phyloP scores from a whole-genome alignment of 2,113 vertebrate species.

The Meles meles region DNA sequence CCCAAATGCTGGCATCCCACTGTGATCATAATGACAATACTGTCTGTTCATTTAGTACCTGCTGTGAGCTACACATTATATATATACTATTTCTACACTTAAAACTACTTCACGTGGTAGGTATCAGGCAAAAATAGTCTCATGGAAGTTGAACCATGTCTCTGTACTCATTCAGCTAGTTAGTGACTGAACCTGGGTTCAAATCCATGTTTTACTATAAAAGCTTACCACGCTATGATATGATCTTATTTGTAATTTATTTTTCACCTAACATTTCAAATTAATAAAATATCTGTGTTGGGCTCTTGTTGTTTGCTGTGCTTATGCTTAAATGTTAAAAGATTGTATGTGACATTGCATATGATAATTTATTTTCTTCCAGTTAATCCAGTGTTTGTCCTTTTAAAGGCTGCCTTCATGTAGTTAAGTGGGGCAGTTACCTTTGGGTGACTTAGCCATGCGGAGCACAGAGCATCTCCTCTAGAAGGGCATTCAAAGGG shows the following conservation, averaged over 20 bases:
- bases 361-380: neutral
- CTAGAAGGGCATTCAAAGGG: neutral
- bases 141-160: neutral
- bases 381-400: neutral
- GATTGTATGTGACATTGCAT: neutral
- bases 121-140: neutral
- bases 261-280: neutral
- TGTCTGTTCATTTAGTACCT: neutral
- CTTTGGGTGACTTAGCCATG: neutral
- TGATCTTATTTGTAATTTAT: neutral
- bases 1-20: neutral
- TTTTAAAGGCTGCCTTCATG: neutral
- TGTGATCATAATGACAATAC: neutral
- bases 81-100: neutral
- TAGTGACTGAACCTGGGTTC: neutral
- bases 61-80: neutral
- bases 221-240: neutral
- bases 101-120: neutral
- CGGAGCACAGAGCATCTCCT: neutral
- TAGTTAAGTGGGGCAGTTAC: neutral
- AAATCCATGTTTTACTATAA: neutral
- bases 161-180: neutral
- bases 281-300: neutral
- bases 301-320: neutral
- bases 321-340: neutral